Conservation (phyloP, 1,140 invertebrate species). For the Kradibia gibbosae region DNA sequence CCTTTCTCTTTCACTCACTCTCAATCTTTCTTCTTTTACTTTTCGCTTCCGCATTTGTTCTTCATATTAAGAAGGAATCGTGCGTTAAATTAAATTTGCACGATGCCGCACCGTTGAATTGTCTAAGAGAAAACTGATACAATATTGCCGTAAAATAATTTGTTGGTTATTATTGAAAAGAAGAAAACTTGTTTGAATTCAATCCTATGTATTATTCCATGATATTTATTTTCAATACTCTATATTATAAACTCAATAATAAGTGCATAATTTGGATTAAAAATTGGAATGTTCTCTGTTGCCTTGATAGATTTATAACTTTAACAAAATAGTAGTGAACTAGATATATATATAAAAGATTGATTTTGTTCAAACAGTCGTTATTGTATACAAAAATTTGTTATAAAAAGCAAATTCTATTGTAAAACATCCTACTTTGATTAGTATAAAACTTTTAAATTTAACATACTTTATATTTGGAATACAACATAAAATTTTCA, state of each 20-base stretch:
- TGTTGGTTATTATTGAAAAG: neutral
- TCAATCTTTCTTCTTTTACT: conserved; percentile 4
- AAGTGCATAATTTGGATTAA: too few relatives aligned
- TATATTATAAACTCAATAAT: too few relatives aligned
- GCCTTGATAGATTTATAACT: too few relatives aligned
- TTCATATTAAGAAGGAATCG: conserved; percentile 37
- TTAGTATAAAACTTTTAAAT: neutral
- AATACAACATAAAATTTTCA: too few relatives aligned
- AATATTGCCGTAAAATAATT: conserved; percentile 7
- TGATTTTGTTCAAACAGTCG: too few relatives aligned
- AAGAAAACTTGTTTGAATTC: neutral
- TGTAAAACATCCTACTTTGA: neutral
- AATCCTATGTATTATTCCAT: neutral
- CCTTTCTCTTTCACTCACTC: neutral
- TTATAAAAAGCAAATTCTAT: neutral
- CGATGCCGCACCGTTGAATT: neutral
- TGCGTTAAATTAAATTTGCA: conserved; percentile 49
- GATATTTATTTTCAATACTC: too few relatives aligned
- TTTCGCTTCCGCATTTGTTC: conserved; percentile 40
- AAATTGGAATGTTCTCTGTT: too few relatives aligned
- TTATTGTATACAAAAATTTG: neutral
- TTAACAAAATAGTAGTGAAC: too few relatives aligned
- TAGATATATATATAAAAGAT: too few relatives aligned
- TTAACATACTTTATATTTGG: neutral
- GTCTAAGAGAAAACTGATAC: conserved; percentile 16